These are phyloP conservation scores for Muntiacus reevesi DNA, from an alignment of 2,113 vertebrate species.

Conservation along the genomic window DNA sequence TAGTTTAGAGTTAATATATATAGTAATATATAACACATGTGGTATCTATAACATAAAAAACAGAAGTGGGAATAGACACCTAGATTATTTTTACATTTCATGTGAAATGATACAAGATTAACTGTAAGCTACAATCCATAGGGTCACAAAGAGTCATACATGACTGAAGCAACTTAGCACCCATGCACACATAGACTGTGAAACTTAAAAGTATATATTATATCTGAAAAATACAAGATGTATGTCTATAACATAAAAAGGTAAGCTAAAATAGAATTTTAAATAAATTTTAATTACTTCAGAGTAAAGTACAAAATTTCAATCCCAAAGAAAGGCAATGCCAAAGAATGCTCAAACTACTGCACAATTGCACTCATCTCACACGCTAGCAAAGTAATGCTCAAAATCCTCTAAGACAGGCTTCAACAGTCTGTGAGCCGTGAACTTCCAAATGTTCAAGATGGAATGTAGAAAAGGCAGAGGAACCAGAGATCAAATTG, in stretches of 20 bases:
- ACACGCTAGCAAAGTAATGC: background rate
- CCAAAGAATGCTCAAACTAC: background rate
- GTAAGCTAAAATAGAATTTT: background rate
- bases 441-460: background rate
- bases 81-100: background rate
- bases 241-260: background rate
- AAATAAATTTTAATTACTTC: background rate
- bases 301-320: background rate
- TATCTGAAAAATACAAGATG: background rate
- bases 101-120: background rate
- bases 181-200: accelerated
- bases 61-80: background rate
- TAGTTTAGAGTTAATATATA: background rate
- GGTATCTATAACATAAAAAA: background rate
- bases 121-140: background rate
- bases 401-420: background rate
- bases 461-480: background rate
- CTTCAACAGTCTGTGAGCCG: accelerated
- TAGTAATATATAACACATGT: background rate
- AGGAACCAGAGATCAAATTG: background rate
- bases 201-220: background rate
- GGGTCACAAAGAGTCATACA: background rate
- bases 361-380: background rate
- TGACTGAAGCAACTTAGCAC: background rate
- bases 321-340: background rate